Evolutionary conservation across 2,113 vertebrate genomes (phyloP), one percentile per base, ranked within the genome.

Genomic region (Rhinogobius similis): DNA sequence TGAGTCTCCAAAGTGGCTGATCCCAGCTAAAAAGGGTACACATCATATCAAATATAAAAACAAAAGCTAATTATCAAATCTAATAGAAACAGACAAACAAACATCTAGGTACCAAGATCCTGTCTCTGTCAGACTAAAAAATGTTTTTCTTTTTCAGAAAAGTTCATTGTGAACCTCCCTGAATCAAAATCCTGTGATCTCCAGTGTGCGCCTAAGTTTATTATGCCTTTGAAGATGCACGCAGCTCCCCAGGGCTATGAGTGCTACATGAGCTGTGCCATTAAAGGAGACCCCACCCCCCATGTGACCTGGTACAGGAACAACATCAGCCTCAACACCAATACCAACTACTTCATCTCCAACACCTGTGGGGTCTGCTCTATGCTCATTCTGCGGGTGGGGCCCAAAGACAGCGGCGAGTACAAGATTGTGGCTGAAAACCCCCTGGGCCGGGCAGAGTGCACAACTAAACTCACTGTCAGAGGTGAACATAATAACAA

Each of bases 341-440:
- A 94, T 79, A 91, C 91, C 0, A 79, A 90, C 20, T 95, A 94
- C 72, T 89, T 90, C 74, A 94, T 94, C 85, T 94, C 92, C 0
- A 95, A 99, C 41, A 89, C 94, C 78, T 94, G 94, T 32, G 96
- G 97, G 0, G 94, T 99, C 50, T 99, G 96, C 81, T 98, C 94
- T 36, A 83, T 98, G 76, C 74, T 96, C 61, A 90, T 98, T 83
- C 69, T 93, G 27, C 90, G 79, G 2, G 96, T 96, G 56, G 89
- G 90, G 11, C 36, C 90, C 10, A 86, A 90, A 2, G 95, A 99
- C 67, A 90, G 71, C 0, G 96, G 97, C 1, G 89, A 94, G 67
- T 99, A 97, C 75, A 93, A 87, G 78, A 82, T 93, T 2, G 90
- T 94, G 14, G 96, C 95, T 1, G 93, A 94, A 85, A 98, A 94